phyloP scores from a whole-genome alignment of 2,888 invertebrate species.

The Orchesellides sinensis region DNA sequence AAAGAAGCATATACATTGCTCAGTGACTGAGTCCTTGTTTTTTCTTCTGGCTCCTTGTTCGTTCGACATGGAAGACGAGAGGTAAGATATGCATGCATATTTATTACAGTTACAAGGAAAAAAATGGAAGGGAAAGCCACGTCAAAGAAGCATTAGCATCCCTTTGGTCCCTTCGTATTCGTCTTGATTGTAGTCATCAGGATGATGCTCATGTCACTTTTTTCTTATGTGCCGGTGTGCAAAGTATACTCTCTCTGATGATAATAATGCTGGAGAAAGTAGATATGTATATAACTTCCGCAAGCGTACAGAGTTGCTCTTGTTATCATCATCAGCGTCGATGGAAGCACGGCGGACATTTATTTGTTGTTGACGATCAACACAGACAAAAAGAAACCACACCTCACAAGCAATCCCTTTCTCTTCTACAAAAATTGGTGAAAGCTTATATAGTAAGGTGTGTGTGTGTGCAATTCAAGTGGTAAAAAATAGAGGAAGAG shows the following conservation, averaged over 20 bases:
- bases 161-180: constrained; percentile 23
- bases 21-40: not conserved
- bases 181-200: constrained; percentile 11
- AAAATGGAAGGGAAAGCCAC: no score
- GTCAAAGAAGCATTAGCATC: constrained; percentile 15
- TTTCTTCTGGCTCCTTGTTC: not conserved
- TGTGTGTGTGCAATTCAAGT: no score
- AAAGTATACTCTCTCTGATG: not conserved
- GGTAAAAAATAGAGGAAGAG: constrained; percentile 13
- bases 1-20: no score
- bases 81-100: constrained; percentile 4
- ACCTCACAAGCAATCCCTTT: no score
- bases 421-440: no score
- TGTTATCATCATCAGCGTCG: not conserved
- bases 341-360: constrained; percentile 19
- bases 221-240: not conserved
- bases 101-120: not conserved
- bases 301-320: not conserved
- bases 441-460: no score
- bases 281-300: not conserved
- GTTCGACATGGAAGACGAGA: not conserved
- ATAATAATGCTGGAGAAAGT: not conserved
- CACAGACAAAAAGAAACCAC: constrained; percentile 1
- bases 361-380: constrained; percentile 7
- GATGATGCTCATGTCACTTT: not conserved